Base-by-base conservation (phyloP, 2,888 invertebrate species). In the Mamestra brassicae region DNA sequence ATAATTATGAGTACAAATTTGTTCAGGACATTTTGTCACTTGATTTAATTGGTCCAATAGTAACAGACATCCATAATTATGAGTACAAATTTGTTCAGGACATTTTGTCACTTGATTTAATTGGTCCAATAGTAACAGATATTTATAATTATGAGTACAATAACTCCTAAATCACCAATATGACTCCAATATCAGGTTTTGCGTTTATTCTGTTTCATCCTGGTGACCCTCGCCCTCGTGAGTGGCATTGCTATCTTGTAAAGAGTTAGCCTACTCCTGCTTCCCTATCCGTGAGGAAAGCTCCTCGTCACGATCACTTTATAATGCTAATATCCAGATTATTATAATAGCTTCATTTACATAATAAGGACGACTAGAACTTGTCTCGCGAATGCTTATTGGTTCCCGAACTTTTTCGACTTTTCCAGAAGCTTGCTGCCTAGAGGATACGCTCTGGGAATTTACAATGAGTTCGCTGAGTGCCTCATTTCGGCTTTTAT, bases 291-390 rank as follows among this genome's bases (percentile, higher is more conserved):
- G 5, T 15, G 15, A 45, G 47, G 5, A 67, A 66, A 76, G 72
- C 67, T 71, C 34, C 72, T 74, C 68, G 75, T 63, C 80, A 76
- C 76, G 71, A 79, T 79, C 75, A 76, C 77, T 83, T 85, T 86
- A 83, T 85, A 73, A 85, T 83, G 84, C 84, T 85, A 87, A 86
- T 87, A 83, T 79, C 72, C 71, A 85, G 78, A 86, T 86, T 87
- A 85, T 86, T 85, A 76, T 85, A 87, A 86, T 79, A 78, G 69
- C 74, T 60, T 85, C 70, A 83, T 85, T 85, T 83, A 36, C 87
- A 85, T 87, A 83, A 83, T 77, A 87, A 85, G 80, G 71, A 71
- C 76, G 80, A 65, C 80, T 87, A 75, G 67, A 85, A 85, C 71
- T 81, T 79, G 83, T 78, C 80, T 74, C 11, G 71, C 58, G 83